Evolutionary conservation across 2,888 invertebrate genomes (phyloP), one percentile per base, ranked within the genome.

Genomic region (Drosophila hawaiiensis): DNA sequence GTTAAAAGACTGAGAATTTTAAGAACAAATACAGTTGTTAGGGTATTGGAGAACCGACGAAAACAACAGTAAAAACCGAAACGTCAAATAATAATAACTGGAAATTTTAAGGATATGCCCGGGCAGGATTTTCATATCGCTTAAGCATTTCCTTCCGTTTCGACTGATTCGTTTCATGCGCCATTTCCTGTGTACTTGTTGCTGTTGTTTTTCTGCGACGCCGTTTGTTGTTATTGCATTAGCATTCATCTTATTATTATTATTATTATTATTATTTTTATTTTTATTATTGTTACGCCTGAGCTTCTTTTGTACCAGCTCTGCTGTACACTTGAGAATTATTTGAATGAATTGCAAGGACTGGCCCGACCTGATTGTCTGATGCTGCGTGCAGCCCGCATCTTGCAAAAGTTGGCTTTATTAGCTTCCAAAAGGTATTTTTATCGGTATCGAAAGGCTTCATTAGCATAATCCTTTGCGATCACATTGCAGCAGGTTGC

Each of bases 101-200:
- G 54, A 65, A 71, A 71, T 68, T 79, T 75, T 7, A 55, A 68
- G 71, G 62, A 65, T 72, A 62, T 80, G 72, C 82, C 68, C 74
- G 60, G 58, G 28, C 59, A 73, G 72, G 72, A 80, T 76, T 80
- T 89, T 82, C 74, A 78, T 71, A 80, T 80, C 69, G 87, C 70
- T 84, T 73, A 89, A 80, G 87, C 78, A 78, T 76, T 87, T 85
- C 85, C 87, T 87, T 89, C 85, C 87, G 79, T 74, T 85, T 68
- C 65, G 68, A 66, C 72, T 75, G 87, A 89, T 76, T 76, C 66
- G 73, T 59, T 76, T 80, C 55, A 80, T 76, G 70, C 70, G 68
- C 82, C 70, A 73, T 82, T 83, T 84, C 87, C 84, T 62, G 77
- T 83, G 80, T 70, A 75, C 62, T 69, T 43, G 65, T 67, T 64